Evolutionary conservation across 2,113 vertebrate genomes (phyloP).

Genomic region (Paracanthobrama guichenoti): DNA sequence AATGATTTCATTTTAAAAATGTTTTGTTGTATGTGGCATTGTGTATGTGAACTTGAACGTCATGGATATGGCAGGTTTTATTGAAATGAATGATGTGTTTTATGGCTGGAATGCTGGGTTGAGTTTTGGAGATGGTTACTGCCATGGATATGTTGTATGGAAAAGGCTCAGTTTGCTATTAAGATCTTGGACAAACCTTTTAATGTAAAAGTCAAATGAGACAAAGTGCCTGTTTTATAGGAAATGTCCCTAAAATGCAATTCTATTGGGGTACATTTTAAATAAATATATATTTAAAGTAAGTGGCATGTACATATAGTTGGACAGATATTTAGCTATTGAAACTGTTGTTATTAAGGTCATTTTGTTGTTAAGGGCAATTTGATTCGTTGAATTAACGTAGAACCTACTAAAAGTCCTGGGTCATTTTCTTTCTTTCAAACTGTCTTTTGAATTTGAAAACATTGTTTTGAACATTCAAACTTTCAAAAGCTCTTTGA

Average conservation of each 20-base stretch:
- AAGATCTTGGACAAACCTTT: background rate
- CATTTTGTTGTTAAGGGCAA: slow-evolving; percentile 6
- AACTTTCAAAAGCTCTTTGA: background rate
- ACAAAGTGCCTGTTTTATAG: slow-evolving; percentile 69
- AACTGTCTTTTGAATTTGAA: background rate
- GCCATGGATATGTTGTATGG: background rate
- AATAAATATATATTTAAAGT: slow-evolving; percentile 17
- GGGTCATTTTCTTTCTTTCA: background rate
- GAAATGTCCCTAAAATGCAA: slow-evolving; percentile 17
- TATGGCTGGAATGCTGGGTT: slow-evolving; percentile 2
- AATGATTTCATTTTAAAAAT: background rate
- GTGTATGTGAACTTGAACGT: slow-evolving; percentile 23
- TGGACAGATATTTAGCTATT: slow-evolving; percentile 23
- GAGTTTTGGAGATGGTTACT: background rate
- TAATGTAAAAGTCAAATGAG: slow-evolving; percentile 2
- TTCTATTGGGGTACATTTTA: slow-evolving; percentile 2
- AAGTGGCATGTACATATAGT: background rate
- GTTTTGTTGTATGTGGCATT: slow-evolving; percentile 27
- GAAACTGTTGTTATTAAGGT: slow-evolving; percentile 25
- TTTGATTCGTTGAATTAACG: background rate
- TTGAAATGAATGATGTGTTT: background rate
- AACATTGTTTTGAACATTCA: background rate
- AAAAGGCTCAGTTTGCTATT: background rate
- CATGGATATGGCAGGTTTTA: background rate
- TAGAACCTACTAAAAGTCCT: background rate